These are phyloP conservation scores for Melanerpes formicivorus DNA, from an alignment of 2,113 vertebrate genomes.

Conservation along the genomic window DNA sequence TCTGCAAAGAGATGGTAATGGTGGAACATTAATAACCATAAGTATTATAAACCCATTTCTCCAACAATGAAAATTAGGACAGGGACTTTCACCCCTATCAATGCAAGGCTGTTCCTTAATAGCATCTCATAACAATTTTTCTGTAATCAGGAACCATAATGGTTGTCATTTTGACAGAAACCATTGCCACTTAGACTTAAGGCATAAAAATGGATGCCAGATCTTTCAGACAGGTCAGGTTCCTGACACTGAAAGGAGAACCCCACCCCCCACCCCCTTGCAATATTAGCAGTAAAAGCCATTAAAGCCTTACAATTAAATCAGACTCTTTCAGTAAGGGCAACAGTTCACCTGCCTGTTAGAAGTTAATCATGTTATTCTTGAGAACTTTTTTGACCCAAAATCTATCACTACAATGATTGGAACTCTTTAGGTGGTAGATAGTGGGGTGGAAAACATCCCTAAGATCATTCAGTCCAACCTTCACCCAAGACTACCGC, in stretches of 20 bases:
- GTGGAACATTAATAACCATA: neutral
- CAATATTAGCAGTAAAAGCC: neutral
- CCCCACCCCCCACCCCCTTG: neutral
- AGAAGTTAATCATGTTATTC: slow-evolving; percentile 11
- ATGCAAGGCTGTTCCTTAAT: neutral
- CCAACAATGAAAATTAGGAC: neutral
- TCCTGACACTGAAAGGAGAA: neutral
- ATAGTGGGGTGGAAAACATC: too few species aligned
- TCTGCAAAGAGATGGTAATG: neutral
- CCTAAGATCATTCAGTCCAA: too few species aligned
- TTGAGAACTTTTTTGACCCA: neutral
- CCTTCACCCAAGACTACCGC: too few species aligned
- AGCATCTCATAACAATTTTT: neutral
- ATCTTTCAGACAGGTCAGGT: neutral
- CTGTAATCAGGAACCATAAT: neutral
- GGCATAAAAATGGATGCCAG: neutral
- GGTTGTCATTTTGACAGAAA: neutral
- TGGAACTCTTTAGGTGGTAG: neutral
- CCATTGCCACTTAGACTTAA: neutral
- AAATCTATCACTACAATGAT: slow-evolving; percentile 7
- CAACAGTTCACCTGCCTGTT: neutral
- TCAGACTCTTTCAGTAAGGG: slow-evolving; percentile 1
- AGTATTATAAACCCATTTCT: neutral
- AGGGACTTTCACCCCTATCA: neutral
- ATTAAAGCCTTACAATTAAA: neutral